These are phyloP conservation scores for Hemiscyllium ocellatum DNA, from an alignment of 2,113 vertebrate species.

Conservation along the genomic window DNA sequence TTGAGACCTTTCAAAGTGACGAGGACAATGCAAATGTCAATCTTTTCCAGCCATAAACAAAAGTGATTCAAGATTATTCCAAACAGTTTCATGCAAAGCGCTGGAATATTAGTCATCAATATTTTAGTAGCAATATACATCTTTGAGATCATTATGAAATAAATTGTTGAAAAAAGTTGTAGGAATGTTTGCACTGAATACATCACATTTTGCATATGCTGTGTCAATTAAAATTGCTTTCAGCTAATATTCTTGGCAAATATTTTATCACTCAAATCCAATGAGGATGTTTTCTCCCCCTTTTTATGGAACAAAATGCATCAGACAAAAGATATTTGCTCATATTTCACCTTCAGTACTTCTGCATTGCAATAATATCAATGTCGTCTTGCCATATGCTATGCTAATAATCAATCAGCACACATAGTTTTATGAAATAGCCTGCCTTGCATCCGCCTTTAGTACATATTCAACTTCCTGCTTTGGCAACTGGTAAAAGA, in stretches of 20 bases:
- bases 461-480: conserved; percentile 30
- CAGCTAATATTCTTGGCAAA: conserved; percentile 32
- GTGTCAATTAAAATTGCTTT: conserved; percentile 31
- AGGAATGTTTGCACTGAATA: conserved; percentile 29
- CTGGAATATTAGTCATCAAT: conserved; percentile 13
- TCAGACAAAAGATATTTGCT: conserved; percentile 14
- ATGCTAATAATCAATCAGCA: not conserved
- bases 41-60: not conserved
- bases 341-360: conserved; percentile 13
- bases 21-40: not conserved
- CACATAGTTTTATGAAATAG: conserved; percentile 9
- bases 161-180: conserved; percentile 28
- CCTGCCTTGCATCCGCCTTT: conserved; percentile 15
- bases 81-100: not conserved
- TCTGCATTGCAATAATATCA: conserved; percentile 21
- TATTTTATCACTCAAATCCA: conserved; percentile 25
- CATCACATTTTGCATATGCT: not conserved
- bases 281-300: conserved; percentile 3
- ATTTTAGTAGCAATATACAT: conserved; percentile 6
- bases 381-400: conserved; percentile 31
- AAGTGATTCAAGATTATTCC: not conserved
- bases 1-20: not conserved
- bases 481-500: conserved; percentile 25
- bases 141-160: conserved; percentile 32
- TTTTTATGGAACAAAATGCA: not conserved